A percentile compares a stretch with the other conserved stretches of the same genome.
Evolutionary conservation across 2,797 vertebrate species (phyloP).

Genomic region (Sebastes hubbsi): DNA sequence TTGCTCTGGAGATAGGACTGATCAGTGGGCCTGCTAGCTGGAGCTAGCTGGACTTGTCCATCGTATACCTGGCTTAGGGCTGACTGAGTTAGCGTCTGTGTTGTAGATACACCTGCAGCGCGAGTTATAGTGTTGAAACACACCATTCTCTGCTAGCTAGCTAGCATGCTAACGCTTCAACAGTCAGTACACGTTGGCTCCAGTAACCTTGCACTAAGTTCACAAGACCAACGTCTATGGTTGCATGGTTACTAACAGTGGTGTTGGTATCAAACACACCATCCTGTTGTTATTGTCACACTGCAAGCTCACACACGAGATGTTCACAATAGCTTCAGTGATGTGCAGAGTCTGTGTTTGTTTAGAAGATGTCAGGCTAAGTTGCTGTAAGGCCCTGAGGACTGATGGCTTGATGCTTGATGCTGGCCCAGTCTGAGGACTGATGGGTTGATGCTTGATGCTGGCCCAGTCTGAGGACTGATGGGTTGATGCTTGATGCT

Average conservation of each 20-base stretch:
- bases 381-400: not conserved
- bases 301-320: not conserved
- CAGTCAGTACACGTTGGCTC: not conserved
- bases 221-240: not conserved
- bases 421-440: not conserved
- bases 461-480: not conserved
- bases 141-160: not conserved
- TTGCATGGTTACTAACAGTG: slow-evolving; percentile 9
- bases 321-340: not conserved
- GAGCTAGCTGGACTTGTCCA: slow-evolving; percentile 32
- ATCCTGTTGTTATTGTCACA: not conserved
- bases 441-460: not conserved
- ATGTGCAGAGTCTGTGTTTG: not conserved
- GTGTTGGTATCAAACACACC: not conserved
- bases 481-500: not conserved
- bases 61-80: not conserved
- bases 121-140: not conserved
- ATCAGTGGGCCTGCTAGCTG: slow-evolving; percentile 27
- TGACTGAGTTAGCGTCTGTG: not conserved
- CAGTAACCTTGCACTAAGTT: slow-evolving; percentile 26
- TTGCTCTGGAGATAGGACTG: slow-evolving; percentile 47
- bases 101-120: not conserved
- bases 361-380: not conserved
- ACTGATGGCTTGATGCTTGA: not conserved
- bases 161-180: not conserved